Evolutionary conservation across 2,888 invertebrate species (phyloP), one percentile per base, ranked within the genome.

Genomic region (Tribolium freemani): DNA sequence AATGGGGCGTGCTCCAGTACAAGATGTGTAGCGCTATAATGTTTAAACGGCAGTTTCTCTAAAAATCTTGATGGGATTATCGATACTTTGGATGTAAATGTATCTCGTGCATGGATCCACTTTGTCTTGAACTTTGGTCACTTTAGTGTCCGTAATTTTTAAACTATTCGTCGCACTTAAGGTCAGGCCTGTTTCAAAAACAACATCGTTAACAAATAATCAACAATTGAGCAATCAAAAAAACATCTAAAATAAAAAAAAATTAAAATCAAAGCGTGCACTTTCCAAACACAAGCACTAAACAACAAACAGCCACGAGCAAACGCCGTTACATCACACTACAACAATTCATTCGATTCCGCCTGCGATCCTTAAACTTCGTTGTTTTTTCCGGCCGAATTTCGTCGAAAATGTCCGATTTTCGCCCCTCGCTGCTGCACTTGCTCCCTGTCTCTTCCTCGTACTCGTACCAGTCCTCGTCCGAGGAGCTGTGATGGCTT

Each of bases 381-480:
- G 21, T 67, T n/a, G 11, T 46, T 11, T 46, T 60, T 10, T 54
- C 46, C 5, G 21, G 48, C n/a, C n/a, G 16, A 10, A 61, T 31
- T 3, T 61, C 46, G 1, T 61, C 46, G 9, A 21, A 51, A 9
- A 54, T 31, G n/a, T 50, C 53, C 53, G 60, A 58, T n/a, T 58
- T 51, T 5, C 11, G 8, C 44, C 53, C 57, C 48, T 66, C 61
- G 13, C 21, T 58, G 45, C 38, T 54, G 21, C 54, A 44, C 21
- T 53, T 16, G 8, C 46, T 48, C 10, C 38, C 64, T 2, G 31
- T 56, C 46, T 75, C 76, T 50, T 78, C 81, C 45, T 86, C 84
- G 74, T 86, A 86, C 77, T 87, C 87, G 77, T 86, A 87, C 88
- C 88, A 88, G 63, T 87, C 87, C 78, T 88, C 88, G 38, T 86